Evolutionary conservation across 2,888 invertebrate genomes (phyloP).

Genomic region (Brachycybe producta): DNA sequence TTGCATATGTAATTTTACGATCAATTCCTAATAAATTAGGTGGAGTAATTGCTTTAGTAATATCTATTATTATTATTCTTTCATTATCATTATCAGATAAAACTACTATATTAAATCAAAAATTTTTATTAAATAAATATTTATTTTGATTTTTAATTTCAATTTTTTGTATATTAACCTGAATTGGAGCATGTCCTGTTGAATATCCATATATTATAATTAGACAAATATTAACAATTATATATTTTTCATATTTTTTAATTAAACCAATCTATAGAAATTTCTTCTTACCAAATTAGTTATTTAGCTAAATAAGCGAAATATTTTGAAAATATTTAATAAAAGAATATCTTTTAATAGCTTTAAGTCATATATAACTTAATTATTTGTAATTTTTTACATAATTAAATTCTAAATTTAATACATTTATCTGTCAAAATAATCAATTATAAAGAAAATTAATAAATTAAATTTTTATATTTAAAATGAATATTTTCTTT

Average conservation of each 20-base stretch:
- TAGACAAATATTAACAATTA: conserved; percentile 47
- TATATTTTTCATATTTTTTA: conserved; percentile 46
- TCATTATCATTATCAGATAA: conserved; percentile 46
- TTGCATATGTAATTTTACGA: conserved; percentile 66
- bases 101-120: conserved; percentile 46
- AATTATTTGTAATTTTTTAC: too few species aligned
- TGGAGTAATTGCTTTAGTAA: conserved; percentile 51
- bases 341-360: too few species aligned
- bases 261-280: too few species aligned
- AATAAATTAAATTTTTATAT: too few species aligned
- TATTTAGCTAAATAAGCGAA: too few species aligned
- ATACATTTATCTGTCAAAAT: too few species aligned
- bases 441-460: too few species aligned
- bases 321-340: too few species aligned
- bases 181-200: conserved; percentile 55
- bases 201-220: conserved; percentile 50
- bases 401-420: too few species aligned
- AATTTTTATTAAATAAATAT: conserved; percentile 40
- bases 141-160: conserved; percentile 42
- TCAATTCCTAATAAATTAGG: conserved; percentile 68
- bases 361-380: too few species aligned
- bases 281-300: too few species aligned
- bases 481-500: too few species aligned
- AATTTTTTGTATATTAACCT: conserved; percentile 50
- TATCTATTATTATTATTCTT: conserved; percentile 54